Evolutionary conservation across 2,113 vertebrate species (phyloP), one percentile per base, ranked within the genome.

Genomic region (Camelus dromedarius): DNA sequence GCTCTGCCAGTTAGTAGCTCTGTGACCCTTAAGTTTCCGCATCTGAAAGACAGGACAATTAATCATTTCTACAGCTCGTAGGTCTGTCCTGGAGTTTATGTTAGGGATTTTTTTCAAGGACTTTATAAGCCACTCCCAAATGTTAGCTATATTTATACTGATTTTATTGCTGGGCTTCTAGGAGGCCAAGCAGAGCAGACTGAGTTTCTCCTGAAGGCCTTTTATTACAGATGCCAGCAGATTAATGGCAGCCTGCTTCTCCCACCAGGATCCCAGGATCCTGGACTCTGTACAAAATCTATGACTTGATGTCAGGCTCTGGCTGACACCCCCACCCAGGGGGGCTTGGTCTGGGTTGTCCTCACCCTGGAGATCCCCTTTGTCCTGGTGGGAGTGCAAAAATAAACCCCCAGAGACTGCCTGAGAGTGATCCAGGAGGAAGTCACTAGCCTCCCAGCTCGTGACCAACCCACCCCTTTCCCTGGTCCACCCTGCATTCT

Each of bases 71-170:
- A 50, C 81, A 6, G 67, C 76, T 87, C 30, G 6, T 7, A 66
- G 67, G n/a, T 24, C 42, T 32, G 62, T 70, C 79, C 91, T 77
- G 87, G 69, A 89, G 56, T 83, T 97, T 96, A 97, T 38, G 52
- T 0, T 62, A 87, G 62, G 86, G 62, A 94, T 84, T 95, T 97
- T 91, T 91, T 92, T 60, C 82, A 96, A 95, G 87, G 77, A 87
- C 89, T 91, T 95, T 76, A 86, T 89, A 96, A 96, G 88, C 79
- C 86, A 75, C 92, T 96, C 92, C 95, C 95, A 80, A 89, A 92
- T 32, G 92, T 83, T 87, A 86, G 82, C 94, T 96, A 20, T 96
- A 89, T 89, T 83, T 83, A 89, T 90, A 89, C 6, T 82, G 77
- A 87, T 75, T 96, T 96, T 89, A 96, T 75, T 82, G 84, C 70